Conservation (phyloP, 2,888 invertebrate species). For the Acleris cristana region DNA sequence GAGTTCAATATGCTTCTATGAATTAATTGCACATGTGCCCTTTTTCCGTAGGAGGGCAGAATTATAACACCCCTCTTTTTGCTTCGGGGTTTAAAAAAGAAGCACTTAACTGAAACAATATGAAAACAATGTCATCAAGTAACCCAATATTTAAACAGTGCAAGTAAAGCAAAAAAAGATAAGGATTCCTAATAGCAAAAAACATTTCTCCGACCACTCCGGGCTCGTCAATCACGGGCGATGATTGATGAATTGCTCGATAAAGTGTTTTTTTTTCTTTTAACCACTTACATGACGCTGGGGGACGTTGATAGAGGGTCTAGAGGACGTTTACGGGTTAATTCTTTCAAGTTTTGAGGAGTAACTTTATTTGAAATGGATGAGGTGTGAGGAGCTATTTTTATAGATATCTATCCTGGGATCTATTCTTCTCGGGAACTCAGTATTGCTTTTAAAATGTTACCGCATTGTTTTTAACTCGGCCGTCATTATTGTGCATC, state of each 20-base stretch:
- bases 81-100: no score
- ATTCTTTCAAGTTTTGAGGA: not conserved
- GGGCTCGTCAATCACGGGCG: conserved; percentile 46
- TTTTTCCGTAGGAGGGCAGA: no score
- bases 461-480: no score
- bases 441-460: no score
- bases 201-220: conserved; percentile 30
- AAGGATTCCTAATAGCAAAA: conserved; percentile 27
- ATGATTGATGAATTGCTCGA: conserved; percentile 62
- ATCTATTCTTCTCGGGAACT: no score
- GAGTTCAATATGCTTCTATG: no score
- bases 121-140: not conserved
- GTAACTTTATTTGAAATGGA: not conserved
- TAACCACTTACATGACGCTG: conserved; percentile 39
- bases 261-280: conserved; percentile 46
- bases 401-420: no score
- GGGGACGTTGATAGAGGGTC: conserved; percentile 38
- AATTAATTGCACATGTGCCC: no score
- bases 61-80: no score
- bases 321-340: conserved; percentile 2
- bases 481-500: no score
- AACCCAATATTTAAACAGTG: conserved; percentile 13
- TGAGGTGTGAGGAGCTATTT: no score
- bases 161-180: conserved; percentile 16
- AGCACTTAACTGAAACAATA: no score